Base-by-base conservation (phyloP, 1,140 invertebrate species). In the Chironomus striatipennis region DNA sequence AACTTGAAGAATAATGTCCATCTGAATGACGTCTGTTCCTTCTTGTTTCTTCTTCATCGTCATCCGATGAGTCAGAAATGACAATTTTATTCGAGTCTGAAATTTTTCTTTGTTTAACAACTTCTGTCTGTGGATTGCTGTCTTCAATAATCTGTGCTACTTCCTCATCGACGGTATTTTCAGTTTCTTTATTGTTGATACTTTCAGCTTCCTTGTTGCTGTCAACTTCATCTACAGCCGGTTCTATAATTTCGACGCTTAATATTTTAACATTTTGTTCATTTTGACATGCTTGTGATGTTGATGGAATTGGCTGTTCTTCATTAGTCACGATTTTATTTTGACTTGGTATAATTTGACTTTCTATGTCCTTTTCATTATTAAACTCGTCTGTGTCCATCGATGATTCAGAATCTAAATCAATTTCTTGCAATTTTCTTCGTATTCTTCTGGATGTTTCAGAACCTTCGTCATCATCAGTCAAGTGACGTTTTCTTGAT, bases 1-100 rank as follows among this genome's bases (percentile, higher is more conserved):
- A 57, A 57, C 24, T 34, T 34, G 24, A 34, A 1, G 24, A 34
- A 34, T 34, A 34, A 34, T 34, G 24, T 34, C 24, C 24, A 34
- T 34, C 24, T 34, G 24, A 34, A 34, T 34, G 24, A 34, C 24
- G 24, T 34, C 24, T 34, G 24, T 34, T 34, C 24, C 24, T 34
- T 34, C 24, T 34, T 34, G 24, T 34, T 1, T 34, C 12, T n/a
- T 57, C 47, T 57, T 47, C 43, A 6, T 70, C 65, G 20, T 70
- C 65, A 70, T 70, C 65, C 20, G 65, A 70, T 21, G 65, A 70
- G 10, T 70, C 65, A 21, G 65, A 70, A 20, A 70, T 70, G 10
- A 70, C 65, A 21, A 70, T 57, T 57, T n/a, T 57, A n/a, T 15
- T 57, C 5, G 47, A 57, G 4, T 57, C 47, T 57, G 47, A 57